Base-by-base conservation (phyloP, 2,113 vertebrate genomes). In the Lathamus discolor region DNA sequence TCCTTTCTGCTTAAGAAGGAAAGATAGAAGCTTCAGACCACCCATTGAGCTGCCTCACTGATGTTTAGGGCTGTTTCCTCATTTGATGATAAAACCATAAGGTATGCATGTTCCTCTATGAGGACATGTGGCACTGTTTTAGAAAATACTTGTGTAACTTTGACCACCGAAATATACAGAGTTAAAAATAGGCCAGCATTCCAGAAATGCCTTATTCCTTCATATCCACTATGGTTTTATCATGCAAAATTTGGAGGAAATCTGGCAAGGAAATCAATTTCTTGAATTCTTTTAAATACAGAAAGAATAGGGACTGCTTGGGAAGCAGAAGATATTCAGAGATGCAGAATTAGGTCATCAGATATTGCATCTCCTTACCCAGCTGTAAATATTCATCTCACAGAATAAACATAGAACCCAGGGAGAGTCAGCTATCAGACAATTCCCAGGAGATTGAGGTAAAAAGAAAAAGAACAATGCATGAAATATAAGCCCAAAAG, bases 1-100 rank as follows among this genome's bases (percentile, higher is more conserved):
- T 93, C 57, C 79, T 76, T 95, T 89, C 74, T 95, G 88, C 73
- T 93, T 93, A 73, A 93, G 77, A 90, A 95, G 93, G 91, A 82
- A 70, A 83, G 81, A 88, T 27, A 75, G 63, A 79, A 96, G 70
- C 78, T 97, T 89, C 75, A 96, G 98, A 96, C 98, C 98, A 98
- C 98, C 97, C 97, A 98, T 59, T 83, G 88, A 97, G 97, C 95
- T 85, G 69, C 84, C 95, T 97, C 88, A 44, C 84, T 94, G 94
- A 75, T 96, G 91, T 95, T 96, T 90, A 88, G 95, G 93, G 94
- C 83, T 97, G 95, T 92, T 97, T 88, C 95, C 15, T 2, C 52
- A 46, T 96, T 88, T 98, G 96, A 97, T 96, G 97, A 98, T 96
- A 96, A 98, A 98, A 96, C 86, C 92, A 70, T 93, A 97, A 97